Percentiles rank a stretch among this genome's conserved stretches.
Evolutionary conservation across 2,113 vertebrate genomes (phyloP).

Genomic region (Cottus gobio): DNA sequence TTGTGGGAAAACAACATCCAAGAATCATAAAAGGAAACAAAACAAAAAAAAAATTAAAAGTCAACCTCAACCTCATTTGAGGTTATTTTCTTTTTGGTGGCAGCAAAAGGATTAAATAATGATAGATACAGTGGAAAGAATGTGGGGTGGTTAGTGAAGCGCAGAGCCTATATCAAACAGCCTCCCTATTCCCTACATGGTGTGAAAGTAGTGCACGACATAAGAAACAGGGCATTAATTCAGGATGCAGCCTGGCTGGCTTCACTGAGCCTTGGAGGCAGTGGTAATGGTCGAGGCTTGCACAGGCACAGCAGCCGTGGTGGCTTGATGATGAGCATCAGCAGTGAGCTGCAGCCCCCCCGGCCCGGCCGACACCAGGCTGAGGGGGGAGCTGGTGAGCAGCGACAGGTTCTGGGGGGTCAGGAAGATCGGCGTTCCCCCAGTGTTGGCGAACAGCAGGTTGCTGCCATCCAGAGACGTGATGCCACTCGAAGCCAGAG

Average conservation of each 20-base stretch:
- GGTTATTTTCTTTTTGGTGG: conserved; percentile 83
- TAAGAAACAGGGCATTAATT: conserved; percentile 42
- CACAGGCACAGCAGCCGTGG: conserved; percentile 85
- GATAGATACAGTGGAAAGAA: conserved; percentile 66
- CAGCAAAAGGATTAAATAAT: conserved; percentile 84
- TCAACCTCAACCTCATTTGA: conserved; percentile 65
- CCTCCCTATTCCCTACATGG: conserved; percentile 54
- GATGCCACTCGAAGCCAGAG: conserved; percentile 96
- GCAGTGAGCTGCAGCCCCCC: conserved; percentile 92
- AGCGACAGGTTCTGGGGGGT: conserved; percentile 98
- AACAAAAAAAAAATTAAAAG: conserved; percentile 41
- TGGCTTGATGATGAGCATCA: conserved; percentile 90
- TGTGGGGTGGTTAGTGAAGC: conserved; percentile 62
- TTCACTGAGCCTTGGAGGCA: conserved; percentile 99
- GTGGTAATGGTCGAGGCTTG: conserved; percentile 94
- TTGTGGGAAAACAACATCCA: conserved; percentile 50
- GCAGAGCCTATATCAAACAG: conserved; percentile 40
- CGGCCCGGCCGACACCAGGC: conserved; percentile 92
- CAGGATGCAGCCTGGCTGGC: conserved; percentile 51
- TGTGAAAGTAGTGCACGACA: conserved; percentile 65
- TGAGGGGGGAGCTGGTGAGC: conserved; percentile 98
- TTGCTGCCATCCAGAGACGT: conserved; percentile 96
- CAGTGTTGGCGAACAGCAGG: conserved; percentile 93
- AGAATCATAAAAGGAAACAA: conserved; percentile 44
- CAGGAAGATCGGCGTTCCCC: conserved; percentile 95